Conservation (phyloP, 2,797 vertebrate species). For the Chaetophractus vellerosus region DNA sequence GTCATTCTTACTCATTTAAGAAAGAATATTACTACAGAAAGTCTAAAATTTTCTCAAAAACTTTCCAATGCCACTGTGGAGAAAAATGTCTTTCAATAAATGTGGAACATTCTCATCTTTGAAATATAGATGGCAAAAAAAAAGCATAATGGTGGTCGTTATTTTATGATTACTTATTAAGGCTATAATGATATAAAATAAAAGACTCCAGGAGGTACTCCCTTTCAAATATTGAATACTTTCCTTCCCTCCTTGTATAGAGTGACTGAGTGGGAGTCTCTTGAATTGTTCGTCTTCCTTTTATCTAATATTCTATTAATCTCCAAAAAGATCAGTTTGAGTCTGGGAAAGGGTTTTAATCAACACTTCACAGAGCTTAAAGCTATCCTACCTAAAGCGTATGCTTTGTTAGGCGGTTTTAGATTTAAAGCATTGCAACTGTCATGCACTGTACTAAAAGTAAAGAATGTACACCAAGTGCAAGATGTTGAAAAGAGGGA, state of each 20-base stretch:
- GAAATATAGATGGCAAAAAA: constrained; percentile 76
- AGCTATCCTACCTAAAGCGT: constrained; percentile 78
- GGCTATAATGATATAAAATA: constrained; percentile 82
- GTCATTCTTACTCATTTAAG: constrained; percentile 65
- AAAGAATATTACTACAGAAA: constrained; percentile 66
- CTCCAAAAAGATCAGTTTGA: constrained; percentile 84
- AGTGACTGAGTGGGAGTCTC: constrained; percentile 79
- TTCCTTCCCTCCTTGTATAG: constrained; percentile 81
- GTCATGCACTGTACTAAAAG: constrained; percentile 10
- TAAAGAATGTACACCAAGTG: constrained; percentile 66
- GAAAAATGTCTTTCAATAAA: constrained; percentile 68
- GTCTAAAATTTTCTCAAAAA: constrained; percentile 71
- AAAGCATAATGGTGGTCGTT: constrained; percentile 51
- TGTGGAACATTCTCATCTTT: constrained; percentile 73
- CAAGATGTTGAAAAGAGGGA: constrained; percentile 74
- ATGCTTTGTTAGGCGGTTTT: constrained; percentile 78
- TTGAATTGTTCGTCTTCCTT: constrained; percentile 84
- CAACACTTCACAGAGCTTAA: constrained; percentile 84
- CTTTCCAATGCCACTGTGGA: constrained; percentile 46
- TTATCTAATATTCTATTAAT: constrained; percentile 86
- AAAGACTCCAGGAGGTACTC: constrained; percentile 79
- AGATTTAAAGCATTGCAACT: constrained; percentile 63
- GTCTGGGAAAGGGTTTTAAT: constrained; percentile 84
- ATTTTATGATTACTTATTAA: constrained; percentile 84
- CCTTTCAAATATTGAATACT: constrained; percentile 83